phyloP scores from a whole-genome alignment of 1,140 invertebrate genomes.

The Cephus cinctus region DNA sequence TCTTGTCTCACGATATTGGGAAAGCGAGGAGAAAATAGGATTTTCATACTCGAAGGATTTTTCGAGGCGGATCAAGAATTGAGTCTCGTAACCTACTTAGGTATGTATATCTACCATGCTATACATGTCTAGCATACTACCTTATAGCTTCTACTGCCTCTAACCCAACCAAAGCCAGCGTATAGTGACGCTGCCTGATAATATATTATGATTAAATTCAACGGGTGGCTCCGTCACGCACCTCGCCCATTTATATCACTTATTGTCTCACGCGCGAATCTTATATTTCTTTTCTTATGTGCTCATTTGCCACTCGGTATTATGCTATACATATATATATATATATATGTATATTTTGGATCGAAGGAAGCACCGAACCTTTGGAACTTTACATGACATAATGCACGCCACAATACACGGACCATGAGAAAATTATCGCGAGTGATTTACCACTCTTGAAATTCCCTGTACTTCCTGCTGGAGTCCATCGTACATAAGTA shows the following conservation, averaged over 20 bases:
- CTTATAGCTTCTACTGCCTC: neutral
- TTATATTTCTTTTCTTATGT: neutral
- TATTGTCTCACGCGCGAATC: constrained; percentile 3
- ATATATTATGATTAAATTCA: constrained; percentile 9
- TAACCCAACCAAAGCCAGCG: neutral
- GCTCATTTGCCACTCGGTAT: too few species aligned
- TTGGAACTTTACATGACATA: neutral
- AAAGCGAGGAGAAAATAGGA: neutral
- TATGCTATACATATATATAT: too few species aligned
- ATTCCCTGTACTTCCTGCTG: neutral
- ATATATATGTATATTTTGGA: neutral
- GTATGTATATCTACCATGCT: neutral
- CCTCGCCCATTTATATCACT: constrained; percentile 5
- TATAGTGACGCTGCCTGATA: neutral
- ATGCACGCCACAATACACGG: neutral
- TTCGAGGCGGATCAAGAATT: neutral
- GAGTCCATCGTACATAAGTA: too few species aligned
- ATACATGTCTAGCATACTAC: neutral
- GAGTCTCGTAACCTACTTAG: neutral
- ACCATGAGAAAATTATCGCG: neutral
- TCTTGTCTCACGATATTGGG: too few species aligned
- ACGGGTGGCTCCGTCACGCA: constrained; percentile 7
- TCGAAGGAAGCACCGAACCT: neutral
- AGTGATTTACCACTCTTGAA: neutral
- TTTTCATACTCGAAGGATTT: constrained; percentile 2